These are phyloP conservation scores for Podargus strigoides DNA, from an alignment of 2,797 vertebrate species.

Conservation along the genomic window DNA sequence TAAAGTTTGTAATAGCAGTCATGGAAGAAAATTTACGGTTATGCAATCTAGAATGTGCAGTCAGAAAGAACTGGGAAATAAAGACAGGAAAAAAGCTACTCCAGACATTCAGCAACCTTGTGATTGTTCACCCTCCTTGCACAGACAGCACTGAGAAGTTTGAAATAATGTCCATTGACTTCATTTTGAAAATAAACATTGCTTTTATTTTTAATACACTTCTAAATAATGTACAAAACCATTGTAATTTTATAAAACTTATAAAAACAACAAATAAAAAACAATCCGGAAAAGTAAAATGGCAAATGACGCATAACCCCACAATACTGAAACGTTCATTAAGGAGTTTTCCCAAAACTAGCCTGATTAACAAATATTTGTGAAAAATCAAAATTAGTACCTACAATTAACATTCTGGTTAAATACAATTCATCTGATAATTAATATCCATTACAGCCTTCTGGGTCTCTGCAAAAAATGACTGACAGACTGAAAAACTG, in stretches of 20 bases:
- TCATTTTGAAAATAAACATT: neutral
- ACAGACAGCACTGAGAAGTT: neutral
- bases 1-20: neutral
- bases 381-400: neutral
- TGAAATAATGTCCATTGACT: conserved; percentile 1
- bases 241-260: neutral
- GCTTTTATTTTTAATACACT: conserved; percentile 24
- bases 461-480: neutral
- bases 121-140: neutral
- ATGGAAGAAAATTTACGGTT: neutral
- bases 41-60: neutral
- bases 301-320: neutral
- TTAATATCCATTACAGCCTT: neutral
- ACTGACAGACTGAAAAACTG: neutral
- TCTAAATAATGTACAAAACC: neutral
- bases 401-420: neutral
- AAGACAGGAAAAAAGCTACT: neutral
- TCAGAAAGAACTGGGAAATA: neutral
- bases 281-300: neutral
- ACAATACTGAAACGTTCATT: neutral
- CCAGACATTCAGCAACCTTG: neutral
- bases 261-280: neutral
- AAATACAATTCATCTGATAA: neutral
- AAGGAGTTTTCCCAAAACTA: neutral
- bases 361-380: neutral